Base-by-base conservation (phyloP, 2,797 vertebrate genomes). In the Todus mexicanus region DNA sequence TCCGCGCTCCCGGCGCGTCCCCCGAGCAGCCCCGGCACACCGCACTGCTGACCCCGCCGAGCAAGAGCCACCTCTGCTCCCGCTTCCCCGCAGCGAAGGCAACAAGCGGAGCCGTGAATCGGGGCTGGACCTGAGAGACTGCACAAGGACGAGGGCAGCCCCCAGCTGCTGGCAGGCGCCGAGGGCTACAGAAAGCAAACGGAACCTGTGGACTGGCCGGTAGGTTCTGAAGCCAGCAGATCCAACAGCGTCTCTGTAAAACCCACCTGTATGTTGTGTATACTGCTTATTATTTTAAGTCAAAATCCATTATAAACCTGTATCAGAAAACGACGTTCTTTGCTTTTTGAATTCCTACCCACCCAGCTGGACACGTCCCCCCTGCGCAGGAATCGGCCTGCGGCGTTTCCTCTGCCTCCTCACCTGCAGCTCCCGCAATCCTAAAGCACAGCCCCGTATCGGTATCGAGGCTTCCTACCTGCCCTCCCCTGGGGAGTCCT, bases 261-360 rank as follows among this genome's bases (percentile, higher is more conserved):
- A 85, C 54, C 82, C 93, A 97, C 87, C 94, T 97, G 96, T 97
- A 97, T 94, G 97, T 96, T 97, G 95, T 98, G 97, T 98, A 97
- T 97, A 97, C 96, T 96, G 94, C 97, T 97, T 98, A 96, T 96
- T 98, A 97, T 97, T 95, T 97, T 96, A 96, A 95, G 94, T 90
- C 88, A 94, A 96, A 94, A 91, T 79, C 70, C 90, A 92, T 92
- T 97, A 97, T 96, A 97, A 96, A 95, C 92, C 84, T 97, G 1
- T 96, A 96, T 94, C 87, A 87, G 94, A 96, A 85, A 96, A 90
- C 25, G 2, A 56, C 10, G 60, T 65, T 70, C 71, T 85, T 94
- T 84, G 82, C 68, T 89, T 85, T 92, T 79, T 96, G 63, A 90
- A 69, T 95, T 93, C 72, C 79, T 63, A 20, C 75, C 22, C 10